These are phyloP conservation scores for Dioctria linearis DNA, from an alignment of 2,888 invertebrate species.

Conservation along the genomic window DNA sequence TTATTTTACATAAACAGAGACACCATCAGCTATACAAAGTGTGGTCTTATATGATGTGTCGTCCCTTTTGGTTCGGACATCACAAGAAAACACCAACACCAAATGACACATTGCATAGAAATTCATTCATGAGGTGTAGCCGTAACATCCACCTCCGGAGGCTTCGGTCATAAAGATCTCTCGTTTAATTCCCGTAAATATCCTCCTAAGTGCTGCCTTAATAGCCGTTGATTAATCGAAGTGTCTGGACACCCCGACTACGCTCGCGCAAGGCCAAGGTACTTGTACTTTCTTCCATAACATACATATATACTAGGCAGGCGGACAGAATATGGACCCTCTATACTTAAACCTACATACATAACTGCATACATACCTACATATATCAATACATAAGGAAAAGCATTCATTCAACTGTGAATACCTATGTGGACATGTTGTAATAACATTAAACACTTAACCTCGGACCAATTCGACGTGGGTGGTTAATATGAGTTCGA, in stretches of 20 bases:
- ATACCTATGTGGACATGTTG: conserved; percentile 55
- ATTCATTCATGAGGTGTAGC: conserved; percentile 51
- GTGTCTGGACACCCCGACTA: conserved; percentile 62
- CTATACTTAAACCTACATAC: no score
- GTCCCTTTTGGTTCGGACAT: conserved; percentile 5
- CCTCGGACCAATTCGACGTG: conserved; percentile 56
- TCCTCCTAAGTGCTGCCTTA: conserved; percentile 67
- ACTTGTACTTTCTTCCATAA: conserved; percentile 34
- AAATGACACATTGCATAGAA: conserved; percentile 52
- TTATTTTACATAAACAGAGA: conserved; percentile 45
- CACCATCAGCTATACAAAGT: conserved; percentile 23
- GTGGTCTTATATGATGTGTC: conserved; percentile 24
- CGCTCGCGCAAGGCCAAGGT: conserved; percentile 54
- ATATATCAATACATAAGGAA: neutral
- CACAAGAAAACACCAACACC: conserved; percentile 28
- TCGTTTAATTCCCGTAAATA: conserved; percentile 69
- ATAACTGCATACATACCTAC: neutral
- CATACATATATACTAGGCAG: neutral
- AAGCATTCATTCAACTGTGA: conserved; percentile 11
- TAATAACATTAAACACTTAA: conserved; percentile 56
- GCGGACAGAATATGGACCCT: neutral
- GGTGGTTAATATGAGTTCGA: conserved; percentile 56
- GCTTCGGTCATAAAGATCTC: conserved; percentile 56
- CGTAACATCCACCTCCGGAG: conserved; percentile 39
- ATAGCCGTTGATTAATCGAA: conserved; percentile 71